Evolutionary conservation across 2,797 vertebrate species (phyloP).

Genomic region (Karalla daura): DNA sequence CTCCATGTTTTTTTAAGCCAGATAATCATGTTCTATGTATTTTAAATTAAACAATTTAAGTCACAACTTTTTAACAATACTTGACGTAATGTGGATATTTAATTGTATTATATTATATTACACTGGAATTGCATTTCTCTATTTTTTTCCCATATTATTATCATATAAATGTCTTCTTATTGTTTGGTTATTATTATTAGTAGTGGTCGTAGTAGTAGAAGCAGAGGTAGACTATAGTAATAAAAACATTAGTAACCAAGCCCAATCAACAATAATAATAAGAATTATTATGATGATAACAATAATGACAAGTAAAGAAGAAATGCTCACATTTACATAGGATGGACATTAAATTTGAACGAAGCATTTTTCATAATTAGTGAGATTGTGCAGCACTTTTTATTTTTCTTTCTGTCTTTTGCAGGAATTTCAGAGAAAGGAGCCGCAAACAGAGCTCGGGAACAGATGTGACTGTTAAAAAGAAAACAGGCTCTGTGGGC

Average conservation of each 20-base stretch:
- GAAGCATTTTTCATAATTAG: conserved; percentile 40
- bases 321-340: background rate
- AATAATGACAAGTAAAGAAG: background rate
- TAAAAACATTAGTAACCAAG: background rate
- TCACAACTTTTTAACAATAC: background rate
- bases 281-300: background rate
- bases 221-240: background rate
- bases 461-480: conserved; percentile 80
- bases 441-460: conserved; percentile 77
- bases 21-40: background rate
- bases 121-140: too few species aligned
- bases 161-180: too few species aligned
- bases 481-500: conserved; percentile 72
- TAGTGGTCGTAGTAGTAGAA: too few species aligned
- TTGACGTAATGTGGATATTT: background rate
- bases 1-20: background rate
- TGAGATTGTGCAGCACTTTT: conserved; percentile 30
- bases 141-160: too few species aligned
- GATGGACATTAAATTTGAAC: background rate
- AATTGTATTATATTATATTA: too few species aligned
- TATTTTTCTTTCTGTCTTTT: conserved; percentile 65
- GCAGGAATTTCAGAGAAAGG: conserved; percentile 72
- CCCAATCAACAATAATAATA: background rate
- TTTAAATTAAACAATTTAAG: background rate
- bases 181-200: too few species aligned